phyloP scores from a whole-genome alignment of 2,113 vertebrate species.

The Pelobates fuscus region DNA sequence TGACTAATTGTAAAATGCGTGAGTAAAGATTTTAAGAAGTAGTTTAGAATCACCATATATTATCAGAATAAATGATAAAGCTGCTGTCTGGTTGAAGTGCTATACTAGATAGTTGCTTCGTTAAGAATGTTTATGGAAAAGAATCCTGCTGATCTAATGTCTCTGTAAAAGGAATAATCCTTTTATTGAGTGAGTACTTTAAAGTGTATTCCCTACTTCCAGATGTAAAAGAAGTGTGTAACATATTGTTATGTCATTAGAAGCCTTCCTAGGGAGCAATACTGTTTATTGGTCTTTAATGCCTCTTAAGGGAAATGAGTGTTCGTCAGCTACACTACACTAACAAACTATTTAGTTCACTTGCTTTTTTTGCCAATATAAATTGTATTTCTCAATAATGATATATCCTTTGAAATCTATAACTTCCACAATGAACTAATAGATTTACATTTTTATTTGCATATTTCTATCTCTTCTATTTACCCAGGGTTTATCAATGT shows the following conservation, averaged over 20 bases:
- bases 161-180: constrained; percentile 13
- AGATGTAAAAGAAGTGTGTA: constrained; percentile 7
- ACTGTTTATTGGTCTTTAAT: constrained; percentile 19
- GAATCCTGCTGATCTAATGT: constrained; percentile 8
- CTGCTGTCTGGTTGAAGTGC: background rate
- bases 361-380: constrained; percentile 1
- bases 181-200: constrained; percentile 22
- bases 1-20: constrained; percentile 56
- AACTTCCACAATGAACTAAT: no score
- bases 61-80: constrained; percentile 40
- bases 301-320: background rate
- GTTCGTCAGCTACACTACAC: background rate
- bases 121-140: constrained; percentile 8
- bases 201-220: background rate
- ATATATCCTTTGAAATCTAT: no score
- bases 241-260: constrained; percentile 20
- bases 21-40: constrained; percentile 53
- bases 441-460: no score
- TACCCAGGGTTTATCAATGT: no score
- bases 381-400: no score
- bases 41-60: constrained; percentile 53
- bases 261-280: background rate
- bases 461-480: no score
- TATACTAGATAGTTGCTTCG: background rate
- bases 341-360: no score